phyloP scores from a whole-genome alignment of 2,888 invertebrate genomes.

The Chrysolina haemoptera region DNA sequence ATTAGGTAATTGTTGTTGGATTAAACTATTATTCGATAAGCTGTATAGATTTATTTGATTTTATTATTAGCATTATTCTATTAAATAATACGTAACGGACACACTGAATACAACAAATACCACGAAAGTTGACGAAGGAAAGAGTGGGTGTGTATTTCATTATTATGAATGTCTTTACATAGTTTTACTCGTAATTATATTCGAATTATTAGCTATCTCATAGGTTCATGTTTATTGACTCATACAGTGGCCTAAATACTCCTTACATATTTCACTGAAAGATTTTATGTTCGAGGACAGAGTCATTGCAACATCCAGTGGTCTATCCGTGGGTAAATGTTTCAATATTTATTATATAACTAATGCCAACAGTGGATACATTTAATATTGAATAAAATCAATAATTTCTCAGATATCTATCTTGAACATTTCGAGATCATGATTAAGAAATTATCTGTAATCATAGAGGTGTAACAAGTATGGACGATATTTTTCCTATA shows the following conservation, averaged over 20 bases:
- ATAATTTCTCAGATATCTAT: not conserved
- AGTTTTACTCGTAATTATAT: not conserved
- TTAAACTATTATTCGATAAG: too few relatives aligned
- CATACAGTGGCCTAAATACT: constrained; percentile 17
- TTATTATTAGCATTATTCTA: too few relatives aligned
- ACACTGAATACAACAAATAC: too few relatives aligned
- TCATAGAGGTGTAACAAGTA: too few relatives aligned
- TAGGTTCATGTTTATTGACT: constrained; percentile 4
- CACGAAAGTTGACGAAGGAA: too few relatives aligned
- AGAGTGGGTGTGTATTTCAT: too few relatives aligned
- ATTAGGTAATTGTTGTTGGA: too few relatives aligned
- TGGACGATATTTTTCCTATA: too few relatives aligned
- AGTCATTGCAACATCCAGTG: not conserved
- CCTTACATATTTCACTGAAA: constrained; percentile 5
- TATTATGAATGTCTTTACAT: too few relatives aligned
- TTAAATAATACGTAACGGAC: too few relatives aligned
- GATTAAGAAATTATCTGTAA: not conserved
- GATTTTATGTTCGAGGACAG: constrained; percentile 14
- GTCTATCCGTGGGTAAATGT: not conserved
- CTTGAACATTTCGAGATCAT: not conserved
- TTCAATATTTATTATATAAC: constrained; percentile 1
- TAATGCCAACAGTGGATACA: not conserved
- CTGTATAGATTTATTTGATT: too few relatives aligned
- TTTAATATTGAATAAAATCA: not conserved
- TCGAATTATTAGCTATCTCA: not conserved